Conservation (phyloP, 2,113 vertebrate genomes). For the Siniperca knerii region DNA sequence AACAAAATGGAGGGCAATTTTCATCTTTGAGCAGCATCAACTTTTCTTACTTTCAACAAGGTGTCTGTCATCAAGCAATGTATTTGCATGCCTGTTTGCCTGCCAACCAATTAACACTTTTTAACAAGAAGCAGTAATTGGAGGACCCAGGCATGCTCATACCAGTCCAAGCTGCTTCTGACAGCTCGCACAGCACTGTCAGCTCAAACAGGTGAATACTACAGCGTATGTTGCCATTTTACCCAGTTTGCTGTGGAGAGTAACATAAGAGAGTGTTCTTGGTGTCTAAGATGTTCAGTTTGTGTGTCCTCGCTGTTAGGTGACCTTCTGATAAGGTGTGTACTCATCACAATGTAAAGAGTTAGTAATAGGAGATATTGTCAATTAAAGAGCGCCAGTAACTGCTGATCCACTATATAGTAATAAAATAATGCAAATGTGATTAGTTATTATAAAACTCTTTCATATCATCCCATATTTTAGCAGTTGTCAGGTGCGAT, state of each 20-base stretch:
- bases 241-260: neutral
- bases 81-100: constrained; percentile 5
- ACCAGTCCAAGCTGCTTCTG: neutral
- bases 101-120: constrained; percentile 51
- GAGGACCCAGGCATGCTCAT: neutral
- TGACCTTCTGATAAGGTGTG: neutral
- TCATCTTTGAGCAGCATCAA: constrained; percentile 21
- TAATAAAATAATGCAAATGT: neutral
- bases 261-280: neutral
- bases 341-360: neutral
- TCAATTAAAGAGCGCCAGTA: neutral
- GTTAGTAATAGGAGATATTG: neutral
- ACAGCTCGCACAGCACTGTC: constrained; percentile 20
- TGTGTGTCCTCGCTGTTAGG: neutral
- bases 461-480: neutral
- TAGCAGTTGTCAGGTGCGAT: neutral
- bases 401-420: neutral
- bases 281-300: neutral
- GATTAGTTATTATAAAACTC: neutral
- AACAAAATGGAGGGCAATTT: constrained; percentile 1
- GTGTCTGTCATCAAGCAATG: neutral
- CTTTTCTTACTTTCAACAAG: constrained; percentile 22
- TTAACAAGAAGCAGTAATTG: constrained; percentile 43
- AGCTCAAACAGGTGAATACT: constrained; percentile 13
- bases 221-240: neutral